These are phyloP conservation scores for Stichopus chloronotus DNA, from an alignment of 35 echinoderm and acorn worm species.

Conservation along the genomic window DNA sequence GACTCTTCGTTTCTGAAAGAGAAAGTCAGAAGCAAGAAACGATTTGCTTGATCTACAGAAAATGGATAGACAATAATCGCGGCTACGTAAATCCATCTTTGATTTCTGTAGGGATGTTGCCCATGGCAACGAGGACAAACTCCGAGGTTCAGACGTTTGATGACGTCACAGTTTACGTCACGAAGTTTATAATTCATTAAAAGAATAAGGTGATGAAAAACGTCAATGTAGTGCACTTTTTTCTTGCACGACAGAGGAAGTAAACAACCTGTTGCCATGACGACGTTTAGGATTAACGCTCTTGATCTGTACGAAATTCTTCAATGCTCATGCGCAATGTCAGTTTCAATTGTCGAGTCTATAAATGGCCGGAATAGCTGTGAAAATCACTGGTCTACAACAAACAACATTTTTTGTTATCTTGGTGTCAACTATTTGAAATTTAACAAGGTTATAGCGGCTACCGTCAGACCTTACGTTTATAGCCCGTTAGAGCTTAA, in stretches of 20 bases:
- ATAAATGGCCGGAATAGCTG: not conserved
- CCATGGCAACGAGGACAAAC: not conserved
- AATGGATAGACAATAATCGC: not conserved
- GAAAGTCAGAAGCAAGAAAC: not conserved
- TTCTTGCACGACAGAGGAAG: not conserved
- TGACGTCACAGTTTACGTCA: not conserved
- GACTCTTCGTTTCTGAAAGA: not conserved
- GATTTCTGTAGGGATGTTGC: not conserved
- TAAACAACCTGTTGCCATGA: not conserved
- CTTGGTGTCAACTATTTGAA: no score
- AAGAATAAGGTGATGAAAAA: slow-evolving; percentile 6
- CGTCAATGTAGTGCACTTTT: not conserved
- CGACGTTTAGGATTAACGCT: not conserved
- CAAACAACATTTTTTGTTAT: not conserved
- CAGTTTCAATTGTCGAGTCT: not conserved
- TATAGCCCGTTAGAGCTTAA: no score
- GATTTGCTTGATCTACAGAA: not conserved
- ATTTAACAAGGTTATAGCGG: no score
- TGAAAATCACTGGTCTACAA: not conserved
- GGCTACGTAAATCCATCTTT: not conserved
- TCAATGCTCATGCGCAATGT: not conserved
- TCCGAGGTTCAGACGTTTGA: not conserved
- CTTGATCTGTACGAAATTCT: not conserved
- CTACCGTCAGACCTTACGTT: no score
- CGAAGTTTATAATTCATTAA: not conserved